phyloP scores from a whole-genome alignment of 92 coral and sea anemone species.

The Zoanthus gigantus region DNA sequence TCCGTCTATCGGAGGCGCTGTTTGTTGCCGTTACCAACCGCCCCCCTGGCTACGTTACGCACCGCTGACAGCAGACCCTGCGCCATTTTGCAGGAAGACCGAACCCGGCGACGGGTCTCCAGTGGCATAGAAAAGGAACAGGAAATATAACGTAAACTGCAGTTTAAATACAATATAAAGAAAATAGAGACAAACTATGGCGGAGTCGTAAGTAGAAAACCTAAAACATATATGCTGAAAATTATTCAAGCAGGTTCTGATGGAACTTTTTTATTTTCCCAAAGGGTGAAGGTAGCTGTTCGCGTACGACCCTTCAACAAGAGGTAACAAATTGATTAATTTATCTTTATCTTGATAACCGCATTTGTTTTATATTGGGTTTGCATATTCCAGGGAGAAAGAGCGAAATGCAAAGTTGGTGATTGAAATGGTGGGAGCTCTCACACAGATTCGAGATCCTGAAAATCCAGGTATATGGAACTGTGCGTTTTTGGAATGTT shows the following conservation, averaged over 20 bases:
- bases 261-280: slow-evolving; percentile 9
- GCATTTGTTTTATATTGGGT: not conserved
- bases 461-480: slow-evolving; percentile 77
- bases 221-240: not conserved
- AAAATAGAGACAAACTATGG: slow-evolving; percentile 33
- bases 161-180: slow-evolving; percentile 4
- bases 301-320: slow-evolving; percentile 98
- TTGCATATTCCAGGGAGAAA: slow-evolving; percentile 71
- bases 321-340: slow-evolving; percentile 67
- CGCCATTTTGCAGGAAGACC: slow-evolving; percentile 44
- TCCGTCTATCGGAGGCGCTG: not conserved
- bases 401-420: slow-evolving; percentile 90
- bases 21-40: not conserved
- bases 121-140: slow-evolving; percentile 18
- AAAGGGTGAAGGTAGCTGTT: slow-evolving; percentile 99
- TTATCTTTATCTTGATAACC: not conserved
- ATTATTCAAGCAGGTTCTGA: not conserved
- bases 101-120: slow-evolving; percentile 9
- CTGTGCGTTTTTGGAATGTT: slow-evolving; percentile 88
- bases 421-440: slow-evolving; percentile 90
- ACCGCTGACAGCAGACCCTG: slow-evolving; percentile 7
- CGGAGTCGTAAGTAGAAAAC: slow-evolving; percentile 85
- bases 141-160: slow-evolving; percentile 32
- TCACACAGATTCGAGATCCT: slow-evolving; percentile 92
- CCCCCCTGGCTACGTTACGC: slow-evolving; percentile 11